phyloP scores from a whole-genome alignment of 2,797 vertebrate genomes.

The Leptodactylus fallax region DNA sequence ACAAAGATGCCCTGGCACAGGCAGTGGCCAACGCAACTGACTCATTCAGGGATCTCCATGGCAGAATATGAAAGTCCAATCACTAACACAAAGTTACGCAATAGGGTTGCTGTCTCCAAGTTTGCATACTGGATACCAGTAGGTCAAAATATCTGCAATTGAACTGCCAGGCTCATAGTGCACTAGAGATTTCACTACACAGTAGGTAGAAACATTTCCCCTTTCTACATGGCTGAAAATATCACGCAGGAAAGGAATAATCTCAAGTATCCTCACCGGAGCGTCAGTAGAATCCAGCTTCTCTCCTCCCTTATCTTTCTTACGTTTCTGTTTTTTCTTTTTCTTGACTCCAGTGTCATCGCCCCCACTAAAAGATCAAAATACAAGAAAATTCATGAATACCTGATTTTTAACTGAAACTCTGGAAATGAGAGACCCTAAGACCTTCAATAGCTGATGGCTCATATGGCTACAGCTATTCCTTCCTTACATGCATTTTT shows the following conservation, averaged over 20 bases:
- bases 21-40: neutral
- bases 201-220: neutral
- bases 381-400: neutral
- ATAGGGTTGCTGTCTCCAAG: neutral
- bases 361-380: slow-evolving; percentile 79
- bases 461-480: no score
- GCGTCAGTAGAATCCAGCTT: slow-evolving; percentile 75
- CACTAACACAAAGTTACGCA: neutral
- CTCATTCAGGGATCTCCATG: no score
- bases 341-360: slow-evolving; percentile 95
- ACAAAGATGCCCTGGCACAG: neutral
- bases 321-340: slow-evolving; percentile 97
- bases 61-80: no score
- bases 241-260: neutral
- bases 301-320: slow-evolving; percentile 88
- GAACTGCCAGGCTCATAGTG: no score
- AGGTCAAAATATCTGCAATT: neutral
- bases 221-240: no score
- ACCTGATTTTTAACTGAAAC: neutral
- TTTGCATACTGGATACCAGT: neutral
- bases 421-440: no score
- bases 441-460: neutral
- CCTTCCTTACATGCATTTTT: no score
- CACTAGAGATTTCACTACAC: neutral
- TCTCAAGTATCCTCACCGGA: slow-evolving; percentile 39